Base-by-base conservation (phyloP, 2,888 invertebrate species). In the Antitype chi region DNA sequence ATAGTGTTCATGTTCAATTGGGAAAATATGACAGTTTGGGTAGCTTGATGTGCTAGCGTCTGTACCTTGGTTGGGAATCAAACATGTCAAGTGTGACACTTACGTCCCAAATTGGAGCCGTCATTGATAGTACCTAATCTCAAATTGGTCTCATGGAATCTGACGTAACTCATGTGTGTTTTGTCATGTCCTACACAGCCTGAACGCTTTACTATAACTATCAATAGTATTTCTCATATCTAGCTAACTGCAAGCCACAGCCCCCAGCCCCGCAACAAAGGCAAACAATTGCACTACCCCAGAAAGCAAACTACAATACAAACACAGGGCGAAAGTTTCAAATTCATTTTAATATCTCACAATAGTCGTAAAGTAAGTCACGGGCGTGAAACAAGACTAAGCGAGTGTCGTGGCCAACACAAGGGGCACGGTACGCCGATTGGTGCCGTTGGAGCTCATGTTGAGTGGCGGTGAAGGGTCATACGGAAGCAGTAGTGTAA, bases 321-420 rank as follows among this genome's bases (percentile, higher is more conserved):
- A 95, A 95, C 94, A 94, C 95, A 92, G 87, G 88, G 92, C 87
- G 89, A 94, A 95, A 95, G 95, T 95, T 96, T 96, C 94, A 96
- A 96, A 96, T 95, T 95, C 95, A 95, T 96, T 96, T 96, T 96
- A 96, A 96, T 96, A 94, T 94, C 94, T 91, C 96, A 96, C 95
- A 96, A 94, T 95, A 95, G 93, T 95, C 90, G 94, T 95, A 96
- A 95, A 95, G 93, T 94, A 94, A 94, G 90, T 90, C 92, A 92
- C 93, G 90, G 91, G 93, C 93, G 92, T 92, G 92, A 93, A 94
- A 93, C 91, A 93, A 94, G 92, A 89, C 90, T 91, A 92, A 93
- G 92, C 91, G 91, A 91, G 93, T 79, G 84, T 89, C 85, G 84
- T 86, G 91, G 93, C 81, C 89, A 77, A 87, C 81, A 87, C 84